A percentile compares a stretch with the other conserved stretches of the same genome.
These are phyloP conservation scores for Spongia lamella DNA, from an alignment of 37 sponge, comb jelly and placozoan species.

Conservation along the genomic window DNA sequence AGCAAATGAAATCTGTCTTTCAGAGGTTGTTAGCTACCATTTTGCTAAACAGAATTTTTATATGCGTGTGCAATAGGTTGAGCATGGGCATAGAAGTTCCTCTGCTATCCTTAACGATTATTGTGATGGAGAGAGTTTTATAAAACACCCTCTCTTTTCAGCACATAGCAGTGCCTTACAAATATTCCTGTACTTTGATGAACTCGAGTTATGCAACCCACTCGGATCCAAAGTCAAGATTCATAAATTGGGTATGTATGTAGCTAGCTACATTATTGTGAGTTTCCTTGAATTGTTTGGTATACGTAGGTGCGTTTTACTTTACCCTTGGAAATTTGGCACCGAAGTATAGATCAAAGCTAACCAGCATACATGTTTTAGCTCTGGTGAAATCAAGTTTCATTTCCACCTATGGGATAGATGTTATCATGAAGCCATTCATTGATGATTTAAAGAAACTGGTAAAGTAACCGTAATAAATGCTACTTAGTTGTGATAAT, in stretches of 20 bases:
- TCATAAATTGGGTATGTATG: slow-evolving; percentile 6
- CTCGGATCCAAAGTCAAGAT: slow-evolving; percentile 17
- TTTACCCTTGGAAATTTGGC: slow-evolving; percentile 34
- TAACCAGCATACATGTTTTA: slow-evolving; percentile 21
- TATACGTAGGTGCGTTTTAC: slow-evolving; percentile 33
- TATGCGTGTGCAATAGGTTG: no score
- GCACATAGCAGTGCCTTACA: slow-evolving; percentile 11
- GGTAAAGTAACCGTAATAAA: neutral
- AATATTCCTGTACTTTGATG: slow-evolving; percentile 25
- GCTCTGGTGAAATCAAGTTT: neutral
- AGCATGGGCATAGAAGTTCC: no score
- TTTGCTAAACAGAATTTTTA: no score
- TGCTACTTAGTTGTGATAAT: neutral
- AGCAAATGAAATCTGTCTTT: no score
- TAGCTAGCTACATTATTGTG: neutral
- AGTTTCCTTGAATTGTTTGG: neutral
- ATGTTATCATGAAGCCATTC: slow-evolving; percentile 26
- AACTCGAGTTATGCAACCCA: slow-evolving; percentile 22
- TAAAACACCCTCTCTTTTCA: neutral
- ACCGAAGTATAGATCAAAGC: slow-evolving; percentile 30
- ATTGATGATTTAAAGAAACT: slow-evolving; percentile 43
- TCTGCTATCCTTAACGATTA: no score
- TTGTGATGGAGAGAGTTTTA: slow-evolving; percentile 9
- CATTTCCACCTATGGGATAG: slow-evolving; percentile 22
- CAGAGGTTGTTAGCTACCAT: no score